Percentiles rank a stretch among this genome's conserved stretches.
phyloP scores from a whole-genome alignment of 1,140 invertebrate species.

The Capitella teleta region DNA sequence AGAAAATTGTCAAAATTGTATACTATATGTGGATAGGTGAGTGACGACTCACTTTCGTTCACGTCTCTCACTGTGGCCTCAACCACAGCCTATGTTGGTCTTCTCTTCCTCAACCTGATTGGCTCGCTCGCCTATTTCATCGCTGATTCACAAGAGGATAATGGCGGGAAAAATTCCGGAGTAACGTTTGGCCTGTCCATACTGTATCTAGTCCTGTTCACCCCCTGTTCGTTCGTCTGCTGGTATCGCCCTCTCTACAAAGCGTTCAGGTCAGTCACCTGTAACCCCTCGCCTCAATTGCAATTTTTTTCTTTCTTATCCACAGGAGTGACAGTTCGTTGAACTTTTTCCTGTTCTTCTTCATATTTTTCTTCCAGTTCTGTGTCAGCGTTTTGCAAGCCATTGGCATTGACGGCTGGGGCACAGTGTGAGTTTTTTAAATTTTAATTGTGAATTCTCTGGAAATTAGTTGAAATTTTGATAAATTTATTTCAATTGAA shows the following conservation, averaged over 20 bases:
- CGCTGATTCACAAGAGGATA: slow-evolving; percentile 10
- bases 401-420: slow-evolving; percentile 65
- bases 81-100: slow-evolving; percentile 13
- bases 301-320: slow-evolving; percentile 21
- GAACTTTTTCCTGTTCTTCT: slow-evolving; percentile 99
- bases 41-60: slow-evolving; percentile 36
- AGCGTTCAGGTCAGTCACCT: slow-evolving; percentile 67
- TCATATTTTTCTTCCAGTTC: slow-evolving; percentile 97
- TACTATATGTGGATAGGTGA: slow-evolving; percentile 97
- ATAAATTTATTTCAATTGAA: too few species aligned
- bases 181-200: slow-evolving; percentile 79
- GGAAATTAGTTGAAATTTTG: too few species aligned
- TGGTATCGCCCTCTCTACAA: slow-evolving; percentile 86
- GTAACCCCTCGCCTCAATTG: too few species aligned
- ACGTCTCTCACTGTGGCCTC: too few species aligned
- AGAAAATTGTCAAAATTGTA: slow-evolving; percentile 81
- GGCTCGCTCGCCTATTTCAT: slow-evolving; percentile 31
- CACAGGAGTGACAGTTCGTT: slow-evolving; percentile 77
- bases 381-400: slow-evolving; percentile 72
- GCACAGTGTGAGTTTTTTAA: slow-evolving; percentile 76
- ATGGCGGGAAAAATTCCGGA: slow-evolving; percentile 45
- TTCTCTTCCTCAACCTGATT: slow-evolving; percentile 17
- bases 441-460: too few species aligned
- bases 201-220: slow-evolving; percentile 81
- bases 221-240: slow-evolving; percentile 92